Conservation (phyloP, 2,888 invertebrate genomes). For the Amphimallon solstitiale region DNA sequence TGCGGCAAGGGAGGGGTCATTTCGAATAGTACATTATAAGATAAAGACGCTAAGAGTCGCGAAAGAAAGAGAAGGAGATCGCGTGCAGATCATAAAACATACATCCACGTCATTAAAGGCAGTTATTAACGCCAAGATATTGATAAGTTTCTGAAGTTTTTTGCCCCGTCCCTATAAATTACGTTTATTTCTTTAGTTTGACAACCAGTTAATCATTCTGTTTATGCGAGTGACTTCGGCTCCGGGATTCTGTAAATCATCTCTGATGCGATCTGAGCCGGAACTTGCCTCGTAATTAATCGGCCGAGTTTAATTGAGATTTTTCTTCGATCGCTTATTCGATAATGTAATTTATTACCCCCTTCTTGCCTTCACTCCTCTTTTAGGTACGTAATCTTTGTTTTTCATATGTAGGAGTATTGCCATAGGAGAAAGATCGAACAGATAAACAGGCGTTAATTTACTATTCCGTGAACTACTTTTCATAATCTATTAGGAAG, state of each 20-base stretch:
- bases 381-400: slow-evolving; percentile 33
- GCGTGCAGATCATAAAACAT: slow-evolving; percentile 57
- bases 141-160: slow-evolving; percentile 63
- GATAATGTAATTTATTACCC: slow-evolving; percentile 59
- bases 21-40: slow-evolving; percentile 24
- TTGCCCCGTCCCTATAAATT: slow-evolving; percentile 62
- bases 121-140: slow-evolving; percentile 63
- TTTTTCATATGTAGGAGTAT: not conserved
- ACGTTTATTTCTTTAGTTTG: slow-evolving; percentile 64
- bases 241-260: slow-evolving; percentile 61
- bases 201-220: slow-evolving; percentile 63
- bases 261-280: slow-evolving; percentile 57
- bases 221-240: slow-evolving; percentile 62
- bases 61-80: slow-evolving; percentile 39
- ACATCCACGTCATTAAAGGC: slow-evolving; percentile 62
- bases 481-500: too few relatives aligned
- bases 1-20: slow-evolving; percentile 14
- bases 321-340: slow-evolving; percentile 59
- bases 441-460: not conserved
- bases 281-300: slow-evolving; percentile 61
- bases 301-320: slow-evolving; percentile 62
- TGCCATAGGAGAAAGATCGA: not conserved
- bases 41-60: not conserved
- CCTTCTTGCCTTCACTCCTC: slow-evolving; percentile 47
- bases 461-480: not conserved